A percentile compares a stretch with the other conserved stretches of the same genome.
phyloP scores from a whole-genome alignment of 2,797 vertebrate species.

The Microchirus variegatus region DNA sequence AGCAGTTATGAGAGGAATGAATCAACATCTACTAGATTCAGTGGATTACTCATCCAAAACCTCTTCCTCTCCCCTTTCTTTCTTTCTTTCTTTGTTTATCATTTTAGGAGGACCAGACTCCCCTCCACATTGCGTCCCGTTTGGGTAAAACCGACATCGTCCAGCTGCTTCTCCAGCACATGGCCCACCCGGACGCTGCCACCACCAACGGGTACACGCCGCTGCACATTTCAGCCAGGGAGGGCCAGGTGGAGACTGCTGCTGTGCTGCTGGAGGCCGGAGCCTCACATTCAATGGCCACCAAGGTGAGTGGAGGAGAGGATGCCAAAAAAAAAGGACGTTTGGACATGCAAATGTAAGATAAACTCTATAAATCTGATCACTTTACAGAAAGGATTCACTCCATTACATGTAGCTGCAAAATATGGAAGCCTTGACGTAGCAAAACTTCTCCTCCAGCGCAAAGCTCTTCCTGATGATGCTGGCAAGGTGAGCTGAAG shows the following conservation, averaged over 20 bases:
- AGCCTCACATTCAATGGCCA: slow-evolving; percentile 91
- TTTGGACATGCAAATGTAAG: not conserved
- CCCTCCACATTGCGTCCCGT: slow-evolving; percentile 95
- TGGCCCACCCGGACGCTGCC: slow-evolving; percentile 94
- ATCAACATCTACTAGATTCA: not conserved
- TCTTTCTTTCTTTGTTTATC: not conserved
- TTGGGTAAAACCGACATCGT: slow-evolving; percentile 97
- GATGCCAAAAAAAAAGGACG: not conserved
- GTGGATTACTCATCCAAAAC: not conserved
- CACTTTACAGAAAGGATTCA: slow-evolving; percentile 92
- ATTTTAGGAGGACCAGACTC: slow-evolving; percentile 94
- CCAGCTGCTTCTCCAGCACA: slow-evolving; percentile 93
- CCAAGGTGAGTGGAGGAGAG: slow-evolving; percentile 84
- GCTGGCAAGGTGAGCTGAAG: slow-evolving; percentile 89
- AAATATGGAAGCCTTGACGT: slow-evolving; percentile 97
- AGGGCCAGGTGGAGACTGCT: slow-evolving; percentile 93
- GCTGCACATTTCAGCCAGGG: slow-evolving; percentile 93
- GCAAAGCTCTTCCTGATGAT: slow-evolving; percentile 88
- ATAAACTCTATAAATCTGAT: not conserved
- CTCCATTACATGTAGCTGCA: slow-evolving; percentile 94
- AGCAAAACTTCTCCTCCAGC: slow-evolving; percentile 93
- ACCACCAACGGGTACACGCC: slow-evolving; percentile 96
- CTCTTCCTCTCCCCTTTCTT: not conserved
- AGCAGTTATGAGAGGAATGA: slow-evolving; percentile 7
- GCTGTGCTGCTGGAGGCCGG: slow-evolving; percentile 93